Conservation (phyloP, 2,888 invertebrate species). For the Agrilus cyanescens region DNA sequence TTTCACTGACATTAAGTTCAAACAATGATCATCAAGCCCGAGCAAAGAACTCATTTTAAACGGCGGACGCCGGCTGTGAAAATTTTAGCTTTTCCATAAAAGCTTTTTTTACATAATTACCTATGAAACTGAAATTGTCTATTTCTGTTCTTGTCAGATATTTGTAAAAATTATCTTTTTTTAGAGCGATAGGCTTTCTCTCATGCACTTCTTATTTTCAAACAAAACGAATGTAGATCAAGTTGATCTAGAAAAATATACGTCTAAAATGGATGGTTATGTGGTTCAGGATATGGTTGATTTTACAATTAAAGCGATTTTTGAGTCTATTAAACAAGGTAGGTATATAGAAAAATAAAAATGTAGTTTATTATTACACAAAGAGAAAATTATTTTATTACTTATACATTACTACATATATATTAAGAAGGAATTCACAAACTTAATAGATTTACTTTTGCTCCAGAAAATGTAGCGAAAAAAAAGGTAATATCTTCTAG, state of each 20-base stretch:
- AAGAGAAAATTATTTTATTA: neutral
- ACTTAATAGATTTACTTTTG: neutral
- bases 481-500: neutral
- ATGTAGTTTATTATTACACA: neutral
- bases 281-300: slow-evolving; percentile 59
- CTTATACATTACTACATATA: neutral
- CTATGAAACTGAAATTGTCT: no score
- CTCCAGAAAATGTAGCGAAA: neutral
- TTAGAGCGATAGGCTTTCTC: slow-evolving; percentile 48
- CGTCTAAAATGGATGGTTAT: slow-evolving; percentile 60
- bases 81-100: no score
- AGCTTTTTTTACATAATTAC: no score
- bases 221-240: slow-evolving; percentile 39
- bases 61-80: no score
- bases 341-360: slow-evolving; percentile 19
- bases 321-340: slow-evolving; percentile 60
- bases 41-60: no score
- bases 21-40: no score
- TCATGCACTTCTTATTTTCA: slow-evolving; percentile 50
- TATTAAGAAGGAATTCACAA: neutral
- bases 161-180: slow-evolving; percentile 14
- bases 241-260: slow-evolving; percentile 48
- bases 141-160: slow-evolving; percentile 12
- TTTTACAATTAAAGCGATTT: slow-evolving; percentile 58
- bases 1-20: no score